Conservation (phyloP, 2,113 vertebrate genomes). For the Epinephelus lanceolatus region DNA sequence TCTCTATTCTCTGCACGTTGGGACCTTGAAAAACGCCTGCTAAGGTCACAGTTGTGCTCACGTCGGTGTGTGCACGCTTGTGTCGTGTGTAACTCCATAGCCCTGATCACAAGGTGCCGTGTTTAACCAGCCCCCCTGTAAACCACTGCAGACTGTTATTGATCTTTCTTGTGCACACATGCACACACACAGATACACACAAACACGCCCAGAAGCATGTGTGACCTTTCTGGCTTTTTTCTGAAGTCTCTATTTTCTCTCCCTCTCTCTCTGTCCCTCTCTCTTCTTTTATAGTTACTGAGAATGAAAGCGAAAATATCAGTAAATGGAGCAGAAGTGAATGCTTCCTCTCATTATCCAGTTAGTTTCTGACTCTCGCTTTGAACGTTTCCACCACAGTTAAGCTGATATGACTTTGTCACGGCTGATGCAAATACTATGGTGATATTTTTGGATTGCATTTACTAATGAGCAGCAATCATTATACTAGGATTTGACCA, state of each 20-base stretch:
- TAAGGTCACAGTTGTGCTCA: constrained; percentile 56
- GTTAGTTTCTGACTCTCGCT: constrained; percentile 25
- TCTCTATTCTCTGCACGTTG: constrained; percentile 63
- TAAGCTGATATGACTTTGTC: background rate
- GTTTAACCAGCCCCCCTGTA: constrained; percentile 58
- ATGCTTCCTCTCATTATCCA: constrained; percentile 56
- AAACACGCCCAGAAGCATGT: constrained; percentile 45
- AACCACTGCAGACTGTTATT: constrained; percentile 57
- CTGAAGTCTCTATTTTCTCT: constrained; percentile 23
- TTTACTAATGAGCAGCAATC: background rate
- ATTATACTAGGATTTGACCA: background rate
- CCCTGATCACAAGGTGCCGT: constrained; percentile 53
- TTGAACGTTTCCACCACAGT: constrained; percentile 31
- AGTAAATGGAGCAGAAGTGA: constrained; percentile 73
- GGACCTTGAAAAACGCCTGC: constrained; percentile 59
- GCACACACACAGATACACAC: background rate
- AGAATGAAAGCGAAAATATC: constrained; percentile 56
- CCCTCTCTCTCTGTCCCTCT: background rate
- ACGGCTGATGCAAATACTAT: background rate
- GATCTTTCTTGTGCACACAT: constrained; percentile 50
- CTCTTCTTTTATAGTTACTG: constrained; percentile 33
- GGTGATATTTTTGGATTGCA: background rate
- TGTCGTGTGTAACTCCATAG: constrained; percentile 43
- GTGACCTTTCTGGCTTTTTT: constrained; percentile 54
- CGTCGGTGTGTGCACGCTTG: background rate